Conservation (phyloP, 2,797 vertebrate genomes). For the Todus mexicanus region DNA sequence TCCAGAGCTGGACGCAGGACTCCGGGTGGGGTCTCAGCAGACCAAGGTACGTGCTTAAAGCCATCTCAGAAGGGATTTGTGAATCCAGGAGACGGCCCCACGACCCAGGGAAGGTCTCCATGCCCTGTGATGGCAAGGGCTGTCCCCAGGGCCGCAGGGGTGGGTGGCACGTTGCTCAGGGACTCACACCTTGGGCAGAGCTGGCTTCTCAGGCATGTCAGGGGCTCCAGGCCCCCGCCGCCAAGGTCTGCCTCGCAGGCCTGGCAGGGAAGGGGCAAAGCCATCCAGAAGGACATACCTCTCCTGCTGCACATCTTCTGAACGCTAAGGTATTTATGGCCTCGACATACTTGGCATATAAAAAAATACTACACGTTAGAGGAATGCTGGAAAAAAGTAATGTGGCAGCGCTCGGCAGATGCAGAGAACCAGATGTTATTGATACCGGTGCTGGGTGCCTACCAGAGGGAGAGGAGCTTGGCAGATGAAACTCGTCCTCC, state of each 20-base stretch:
- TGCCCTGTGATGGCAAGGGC: rapidly evolving
- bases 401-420: not conserved
- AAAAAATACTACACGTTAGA: not conserved
- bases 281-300: not conserved
- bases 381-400: slow-evolving; percentile 32
- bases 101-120: not conserved
- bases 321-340: slow-evolving; percentile 25
- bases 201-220: rapidly evolving
- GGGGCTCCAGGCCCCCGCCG: not conserved
- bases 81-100: not conserved
- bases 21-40: not conserved
- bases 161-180: rapidly evolving
- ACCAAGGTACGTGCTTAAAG: not conserved
- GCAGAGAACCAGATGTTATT: not conserved
- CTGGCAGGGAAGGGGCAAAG: not conserved
- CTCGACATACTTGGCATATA: not conserved
- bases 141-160: not conserved
- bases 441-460: not conserved
- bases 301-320: slow-evolving; percentile 1
- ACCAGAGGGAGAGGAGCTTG: not conserved
- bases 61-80: not conserved
- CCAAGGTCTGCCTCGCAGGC: not conserved
- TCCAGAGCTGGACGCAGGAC: too few species aligned
- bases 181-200: not conserved
- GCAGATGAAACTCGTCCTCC: not conserved